Base-by-base conservation (phyloP, 2,888 invertebrate genomes). In the Dolichopus griseipennis region DNA sequence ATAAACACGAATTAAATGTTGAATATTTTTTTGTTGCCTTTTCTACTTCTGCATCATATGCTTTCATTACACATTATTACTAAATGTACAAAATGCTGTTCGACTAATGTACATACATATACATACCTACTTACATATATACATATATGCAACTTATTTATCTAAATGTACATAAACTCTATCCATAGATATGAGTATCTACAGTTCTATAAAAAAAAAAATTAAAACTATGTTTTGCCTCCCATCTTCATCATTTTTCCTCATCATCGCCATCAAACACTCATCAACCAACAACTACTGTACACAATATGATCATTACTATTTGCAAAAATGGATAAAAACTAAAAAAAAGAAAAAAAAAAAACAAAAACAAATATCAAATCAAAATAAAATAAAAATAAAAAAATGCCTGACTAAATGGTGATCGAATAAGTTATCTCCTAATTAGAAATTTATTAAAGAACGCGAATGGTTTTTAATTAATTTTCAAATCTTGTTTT, bases 361-460 rank as follows among this genome's bases (percentile, higher is more conserved):
- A n/a, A n/a, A n/a, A n/a, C n/a, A n/a, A n/a, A n/a, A n/a, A n/a
- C n/a, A n/a, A n/a, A 37, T 37, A 37, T n/a, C n/a, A n/a, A n/a
- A n/a, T n/a, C n/a, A n/a, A n/a, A n/a, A n/a, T n/a, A n/a, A n/a
- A n/a, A n/a, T n/a, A n/a, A n/a, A n/a, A n/a, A 43, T 3, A 43
- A 43, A 43, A 52, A 52, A 52, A 52, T 52, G 18, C 18, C 52
- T 52, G 52, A 52, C 52, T 52, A 52, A 52, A 52, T 52, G 52
- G 52, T 52, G 22, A 68, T 65, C 66, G 70, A 72, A 70, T 72
- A 71, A 73, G 72, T 72, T 73, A 72, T 73, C 73, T 73, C 70
- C 73, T 74, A 74, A 74, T 74, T 74, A 74, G 73, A 74, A 74
- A 73, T 73, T 74, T 74, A 74, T 74, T 74, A 74, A 74, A 73